These are phyloP conservation scores for Diarsia mendica DNA, from an alignment of 2,888 invertebrate species.

Conservation along the genomic window DNA sequence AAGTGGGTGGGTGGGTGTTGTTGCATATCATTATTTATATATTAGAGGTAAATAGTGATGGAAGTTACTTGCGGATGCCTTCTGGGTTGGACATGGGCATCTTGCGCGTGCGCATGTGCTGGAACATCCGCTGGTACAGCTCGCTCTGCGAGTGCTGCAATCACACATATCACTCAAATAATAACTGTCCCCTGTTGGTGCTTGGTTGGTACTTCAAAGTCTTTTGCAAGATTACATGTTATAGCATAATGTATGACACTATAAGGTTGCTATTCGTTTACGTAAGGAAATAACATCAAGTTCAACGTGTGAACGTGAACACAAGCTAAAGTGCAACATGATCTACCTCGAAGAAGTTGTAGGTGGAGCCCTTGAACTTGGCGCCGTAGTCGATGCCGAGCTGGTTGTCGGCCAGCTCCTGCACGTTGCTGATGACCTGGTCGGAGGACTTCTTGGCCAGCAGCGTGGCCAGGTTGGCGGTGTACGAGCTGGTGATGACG, in stretches of 20 bases:
- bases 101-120: constrained; percentile 92
- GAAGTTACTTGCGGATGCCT: constrained; percentile 90
- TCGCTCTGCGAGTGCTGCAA: constrained; percentile 93
- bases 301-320: background rate
- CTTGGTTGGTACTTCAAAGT: background rate
- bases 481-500: constrained; percentile 96
- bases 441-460: constrained; percentile 94
- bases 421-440: constrained; percentile 93
- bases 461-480: constrained; percentile 97
- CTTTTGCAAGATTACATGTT: background rate
- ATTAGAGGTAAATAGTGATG: background rate
- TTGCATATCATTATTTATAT: too few species aligned
- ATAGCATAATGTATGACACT: too few species aligned
- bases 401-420: constrained; percentile 94
- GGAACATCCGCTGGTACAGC: constrained; percentile 94
- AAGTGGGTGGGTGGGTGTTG: background rate
- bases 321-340: background rate
- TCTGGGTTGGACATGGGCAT: constrained; percentile 90
- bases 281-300: background rate
- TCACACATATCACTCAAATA: background rate
- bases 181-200: background rate
- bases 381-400: constrained; percentile 96
- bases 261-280: background rate
- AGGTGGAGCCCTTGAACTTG: constrained; percentile 95
- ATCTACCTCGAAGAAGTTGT: constrained; percentile 95